A percentile compares a stretch with the other conserved stretches of the same genome.
Conservation (phyloP, 2,797 vertebrate species). For the Jordanella pulchra region DNA sequence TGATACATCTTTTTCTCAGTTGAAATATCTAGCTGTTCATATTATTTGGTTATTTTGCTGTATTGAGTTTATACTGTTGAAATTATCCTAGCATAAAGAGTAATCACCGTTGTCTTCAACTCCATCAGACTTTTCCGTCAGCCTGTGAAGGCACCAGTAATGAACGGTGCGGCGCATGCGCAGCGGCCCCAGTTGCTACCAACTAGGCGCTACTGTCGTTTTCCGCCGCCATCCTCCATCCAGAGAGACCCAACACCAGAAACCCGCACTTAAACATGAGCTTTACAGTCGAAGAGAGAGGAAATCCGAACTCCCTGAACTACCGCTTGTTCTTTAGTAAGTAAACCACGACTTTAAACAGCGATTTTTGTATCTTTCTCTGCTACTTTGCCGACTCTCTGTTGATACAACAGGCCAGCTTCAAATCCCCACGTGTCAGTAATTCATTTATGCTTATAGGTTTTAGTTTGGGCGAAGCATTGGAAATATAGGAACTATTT, state of each 20-base stretch:
- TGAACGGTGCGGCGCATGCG: conserved; percentile 45
- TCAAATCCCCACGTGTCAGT: conserved; percentile 69
- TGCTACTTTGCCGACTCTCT: conserved; percentile 2
- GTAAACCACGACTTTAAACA: conserved; percentile 52
- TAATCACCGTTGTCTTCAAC: neutral
- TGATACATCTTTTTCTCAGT: too few relatives aligned
- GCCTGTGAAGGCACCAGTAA: conserved; percentile 15
- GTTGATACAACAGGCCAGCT: neutral
- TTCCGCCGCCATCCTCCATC: conserved; percentile 44
- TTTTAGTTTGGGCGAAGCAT: neutral
- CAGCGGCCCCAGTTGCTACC: accelerated
- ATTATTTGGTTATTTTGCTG: too few relatives aligned
- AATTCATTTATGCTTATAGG: conserved; percentile 11
- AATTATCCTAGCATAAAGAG: too few relatives aligned
- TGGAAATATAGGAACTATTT: accelerated
- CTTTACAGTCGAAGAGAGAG: conserved; percentile 87
- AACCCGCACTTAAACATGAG: conserved; percentile 68
- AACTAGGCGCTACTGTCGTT: neutral
- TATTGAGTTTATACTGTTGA: neutral
- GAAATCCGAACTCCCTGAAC: conserved; percentile 81
- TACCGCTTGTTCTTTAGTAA: conserved; percentile 93
- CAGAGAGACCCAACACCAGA: neutral
- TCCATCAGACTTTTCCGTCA: conserved; percentile 12
- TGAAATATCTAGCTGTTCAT: too few relatives aligned
- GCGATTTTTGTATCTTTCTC: neutral